Base-by-base conservation (phyloP, 1,140 invertebrate genomes). In the Tetragonula clypearis region DNA sequence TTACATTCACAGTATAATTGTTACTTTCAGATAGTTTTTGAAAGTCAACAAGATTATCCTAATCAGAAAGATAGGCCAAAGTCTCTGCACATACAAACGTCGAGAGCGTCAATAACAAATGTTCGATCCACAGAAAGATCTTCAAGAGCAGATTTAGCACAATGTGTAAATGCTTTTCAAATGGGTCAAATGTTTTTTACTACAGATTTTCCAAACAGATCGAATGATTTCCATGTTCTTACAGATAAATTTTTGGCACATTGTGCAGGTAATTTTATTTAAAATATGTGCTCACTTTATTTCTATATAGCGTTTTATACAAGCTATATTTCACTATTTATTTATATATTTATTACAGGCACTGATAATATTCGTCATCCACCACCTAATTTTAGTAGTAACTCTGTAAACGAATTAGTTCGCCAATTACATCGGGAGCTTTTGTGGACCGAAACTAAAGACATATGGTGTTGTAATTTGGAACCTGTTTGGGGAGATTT, bases 401-500 rank as follows among this genome's bases (percentile, higher is more conserved):
- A 93, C 76, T 94, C 95, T 0, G 85, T 96, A 6, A 94, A 94
- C 35, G 95, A 96, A 86, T 91, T 96, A 75, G 87, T 93, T 30
- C 92, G 92, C 1, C 92, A 95, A 68, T 91, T 97, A 21, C 95
- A 93, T 41, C 93, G 96, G 73, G 97, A 98, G 92, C 94, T 98
- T 76, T 94, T 98, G 58, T 98, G 97, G 97, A 97, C 96, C 1
- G 98, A 98, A 92, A 96, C 96, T 21, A 96, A 97, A 90, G 97
- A 98, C 91, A 96, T 99, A 15, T 99, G 98, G 98, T 98, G 97
- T 92, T 96, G 98, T 23, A 96, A 96, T 90, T 95, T 98, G 30
- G 98, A 99, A 93, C 98, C 98, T 1, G 96, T 99, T 60, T 99
- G 98, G 98, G 97, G 97, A 11, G 98, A 99, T 94, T 99, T 99